These are phyloP conservation scores for Cataglyphis altisquamis DNA, from an alignment of 2,888 invertebrate genomes.

Conservation along the genomic window DNA sequence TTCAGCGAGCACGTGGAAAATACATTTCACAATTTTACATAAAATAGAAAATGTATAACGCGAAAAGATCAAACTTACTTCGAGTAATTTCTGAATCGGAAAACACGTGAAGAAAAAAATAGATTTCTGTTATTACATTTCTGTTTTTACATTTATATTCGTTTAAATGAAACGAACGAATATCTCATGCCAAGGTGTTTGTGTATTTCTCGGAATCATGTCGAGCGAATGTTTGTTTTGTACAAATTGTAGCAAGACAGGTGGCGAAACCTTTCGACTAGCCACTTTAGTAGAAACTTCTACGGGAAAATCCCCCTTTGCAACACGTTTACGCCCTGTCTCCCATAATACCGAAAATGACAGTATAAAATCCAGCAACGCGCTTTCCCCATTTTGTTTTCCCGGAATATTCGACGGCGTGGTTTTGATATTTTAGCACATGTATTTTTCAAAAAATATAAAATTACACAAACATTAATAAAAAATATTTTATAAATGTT, in stretches of 20 bases:
- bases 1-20: slow-evolving; percentile 2
- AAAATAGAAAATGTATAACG: slow-evolving; percentile 7
- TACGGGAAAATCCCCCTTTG: slow-evolving; percentile 36
- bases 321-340: slow-evolving; percentile 49
- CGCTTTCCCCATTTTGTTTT: slow-evolving; percentile 19
- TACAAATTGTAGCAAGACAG: slow-evolving; percentile 33
- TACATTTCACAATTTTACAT: background rate
- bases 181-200: slow-evolving; percentile 7
- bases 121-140: background rate
- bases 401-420: slow-evolving; percentile 2
- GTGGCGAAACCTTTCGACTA: slow-evolving; percentile 43
- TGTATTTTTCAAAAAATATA: background rate
- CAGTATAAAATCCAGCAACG: slow-evolving; percentile 42
- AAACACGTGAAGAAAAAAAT: background rate
- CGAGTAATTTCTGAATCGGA: background rate
- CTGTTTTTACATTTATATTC: background rate
- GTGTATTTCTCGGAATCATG: slow-evolving; percentile 18
- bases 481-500: background rate
- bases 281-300: slow-evolving; percentile 46
- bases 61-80: background rate
- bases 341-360: slow-evolving; percentile 37
- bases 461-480: background rate
- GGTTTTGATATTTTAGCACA: slow-evolving; percentile 4
- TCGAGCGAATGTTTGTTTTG: slow-evolving; percentile 30
- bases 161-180: slow-evolving; percentile 16